Percentiles rank a stretch among this genome's conserved stretches.
Evolutionary conservation across 1,140 invertebrate species (phyloP).

Genomic region (Hyles euphorbiae): DNA sequence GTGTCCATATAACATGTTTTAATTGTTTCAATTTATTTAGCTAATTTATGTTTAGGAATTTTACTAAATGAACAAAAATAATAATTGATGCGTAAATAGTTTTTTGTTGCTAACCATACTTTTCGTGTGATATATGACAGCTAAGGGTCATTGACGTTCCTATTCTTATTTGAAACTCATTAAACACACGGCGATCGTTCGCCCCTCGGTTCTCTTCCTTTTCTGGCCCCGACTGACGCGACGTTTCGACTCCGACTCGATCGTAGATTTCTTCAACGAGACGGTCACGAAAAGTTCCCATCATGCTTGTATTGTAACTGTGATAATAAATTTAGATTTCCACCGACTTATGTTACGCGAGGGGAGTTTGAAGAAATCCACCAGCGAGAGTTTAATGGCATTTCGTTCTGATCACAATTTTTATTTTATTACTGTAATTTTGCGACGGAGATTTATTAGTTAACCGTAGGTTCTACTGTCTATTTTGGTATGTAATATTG

Average conservation of each 20-base stretch:
- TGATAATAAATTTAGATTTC: constrained; percentile 73
- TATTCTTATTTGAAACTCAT: no score
- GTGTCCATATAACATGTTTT: no score
- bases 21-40: no score
- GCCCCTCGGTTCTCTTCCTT: neutral
- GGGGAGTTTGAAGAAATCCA: constrained; percentile 62
- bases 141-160: no score
- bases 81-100: no score
- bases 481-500: constrained; percentile 61
- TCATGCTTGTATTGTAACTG: constrained; percentile 68
- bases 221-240: neutral
- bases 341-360: constrained; percentile 61
- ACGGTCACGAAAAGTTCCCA: constrained; percentile 42
- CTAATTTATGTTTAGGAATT: no score
- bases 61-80: no score
- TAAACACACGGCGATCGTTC: neutral
- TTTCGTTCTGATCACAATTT: constrained; percentile 65
- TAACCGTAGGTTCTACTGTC: constrained; percentile 48
- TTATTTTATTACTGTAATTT: constrained; percentile 64
- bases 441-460: constrained; percentile 54
- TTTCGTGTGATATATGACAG: no score
- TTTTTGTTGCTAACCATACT: no score
- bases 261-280: constrained; percentile 67
- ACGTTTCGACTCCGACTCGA: constrained; percentile 30
- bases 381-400: constrained; percentile 45